Conservation (phyloP, 2,113 vertebrate genomes). For the Phaetusa simplex region DNA sequence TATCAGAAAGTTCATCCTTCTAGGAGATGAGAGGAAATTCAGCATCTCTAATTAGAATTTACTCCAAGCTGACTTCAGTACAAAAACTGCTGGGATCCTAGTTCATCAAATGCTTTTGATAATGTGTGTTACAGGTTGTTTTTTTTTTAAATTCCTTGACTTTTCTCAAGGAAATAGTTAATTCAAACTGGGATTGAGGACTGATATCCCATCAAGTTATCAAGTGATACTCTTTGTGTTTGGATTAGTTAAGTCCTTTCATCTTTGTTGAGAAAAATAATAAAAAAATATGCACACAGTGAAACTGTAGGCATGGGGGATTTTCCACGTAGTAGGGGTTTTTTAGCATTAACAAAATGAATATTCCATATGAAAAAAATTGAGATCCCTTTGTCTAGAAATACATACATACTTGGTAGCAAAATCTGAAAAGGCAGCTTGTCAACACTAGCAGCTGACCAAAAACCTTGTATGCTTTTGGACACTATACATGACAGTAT, state of each 20-base stretch:
- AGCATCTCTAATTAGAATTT: neutral
- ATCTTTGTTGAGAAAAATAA: neutral
- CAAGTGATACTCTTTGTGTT: neutral
- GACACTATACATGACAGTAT: neutral
- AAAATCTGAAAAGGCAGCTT: neutral
- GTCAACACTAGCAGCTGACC: neutral
- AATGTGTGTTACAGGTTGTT: neutral
- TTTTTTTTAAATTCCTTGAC: neutral
- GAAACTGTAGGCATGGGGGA: fast-evolving
- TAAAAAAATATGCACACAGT: neutral
- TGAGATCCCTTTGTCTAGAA: neutral
- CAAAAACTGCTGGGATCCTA: neutral
- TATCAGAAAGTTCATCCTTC: neutral
- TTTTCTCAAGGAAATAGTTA: neutral
- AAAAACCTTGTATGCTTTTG: neutral
- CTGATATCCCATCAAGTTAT: neutral
- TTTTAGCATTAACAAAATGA: neutral
- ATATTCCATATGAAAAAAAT: neutral
- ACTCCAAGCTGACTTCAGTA: neutral
- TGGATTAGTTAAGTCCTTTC: neutral
- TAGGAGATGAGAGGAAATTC: neutral
- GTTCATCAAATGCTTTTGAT: neutral
- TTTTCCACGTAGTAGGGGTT: neutral
- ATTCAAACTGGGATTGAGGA: neutral
- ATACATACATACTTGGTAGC: neutral